A percentile compares a stretch with the other conserved stretches of the same genome.
phyloP scores from a whole-genome alignment of 1,140 invertebrate genomes.

The Ostrea edulis region DNA sequence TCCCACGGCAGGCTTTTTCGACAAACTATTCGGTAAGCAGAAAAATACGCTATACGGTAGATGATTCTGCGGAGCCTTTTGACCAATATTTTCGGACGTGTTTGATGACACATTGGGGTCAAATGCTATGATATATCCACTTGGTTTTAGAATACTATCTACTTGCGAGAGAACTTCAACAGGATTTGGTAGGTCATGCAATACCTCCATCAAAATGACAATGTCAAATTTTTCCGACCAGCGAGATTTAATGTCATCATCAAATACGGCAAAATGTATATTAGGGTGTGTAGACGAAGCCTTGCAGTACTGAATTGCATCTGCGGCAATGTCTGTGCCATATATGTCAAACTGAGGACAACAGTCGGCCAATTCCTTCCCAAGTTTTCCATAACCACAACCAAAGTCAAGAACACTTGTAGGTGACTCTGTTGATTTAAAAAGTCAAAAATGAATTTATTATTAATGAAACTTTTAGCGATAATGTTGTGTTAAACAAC shows the following conservation, averaged over 20 bases:
- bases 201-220: conserved; percentile 45
- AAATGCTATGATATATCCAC: conserved; percentile 16
- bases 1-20: neutral
- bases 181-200: conserved; percentile 53
- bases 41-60: conserved; percentile 33
- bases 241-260: neutral
- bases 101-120: conserved; percentile 45
- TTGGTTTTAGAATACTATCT: conserved; percentile 40
- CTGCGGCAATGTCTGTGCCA: conserved; percentile 37
- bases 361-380: neutral
- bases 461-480: too few relatives aligned
- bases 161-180: neutral
- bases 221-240: conserved; percentile 49
- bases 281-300: neutral
- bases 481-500: too few relatives aligned
- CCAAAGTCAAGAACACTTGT: conserved; percentile 44
- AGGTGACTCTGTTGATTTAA: neutral
- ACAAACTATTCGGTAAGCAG: conserved; percentile 51
- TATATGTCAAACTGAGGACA: neutral
- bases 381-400: conserved; percentile 46
- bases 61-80: neutral
- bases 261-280: neutral
- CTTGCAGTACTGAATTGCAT: neutral
- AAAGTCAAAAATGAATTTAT: too few relatives aligned
- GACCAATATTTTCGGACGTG: conserved; percentile 13